Conservation (phyloP, 2,888 invertebrate genomes). For the Plemyria rubiginata region DNA sequence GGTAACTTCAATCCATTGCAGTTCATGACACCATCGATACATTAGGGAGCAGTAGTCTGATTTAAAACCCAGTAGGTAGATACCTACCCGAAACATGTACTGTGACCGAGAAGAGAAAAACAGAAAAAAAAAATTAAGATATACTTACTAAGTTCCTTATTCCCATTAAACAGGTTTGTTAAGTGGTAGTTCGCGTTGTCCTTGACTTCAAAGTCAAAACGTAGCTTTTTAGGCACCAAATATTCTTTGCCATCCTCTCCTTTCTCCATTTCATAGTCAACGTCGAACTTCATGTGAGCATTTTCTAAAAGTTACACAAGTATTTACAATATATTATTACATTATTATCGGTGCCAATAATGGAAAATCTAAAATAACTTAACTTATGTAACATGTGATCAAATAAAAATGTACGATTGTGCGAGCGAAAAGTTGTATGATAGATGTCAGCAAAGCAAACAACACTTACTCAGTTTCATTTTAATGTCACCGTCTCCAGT, state of each 20-base stretch:
- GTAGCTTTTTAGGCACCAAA: constrained; percentile 46
- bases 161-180: constrained; percentile 56
- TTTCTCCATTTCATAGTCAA: constrained; percentile 48
- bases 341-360: too few species aligned
- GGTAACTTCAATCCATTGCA: too few species aligned
- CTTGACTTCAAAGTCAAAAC: constrained; percentile 48
- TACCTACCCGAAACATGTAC: too few species aligned
- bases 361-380: too few species aligned
- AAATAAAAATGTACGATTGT: too few species aligned
- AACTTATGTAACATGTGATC: too few species aligned
- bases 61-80: too few species aligned
- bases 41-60: too few species aligned
- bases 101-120: too few species aligned
- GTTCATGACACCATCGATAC: too few species aligned
- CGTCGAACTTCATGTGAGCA: constrained; percentile 37
- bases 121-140: not conserved
- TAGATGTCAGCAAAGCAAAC: not conserved
- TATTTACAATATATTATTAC: not conserved
- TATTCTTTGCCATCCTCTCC: constrained; percentile 48
- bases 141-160: constrained; percentile 55
- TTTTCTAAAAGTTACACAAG: constrained; percentile 43
- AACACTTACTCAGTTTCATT: constrained; percentile 51
- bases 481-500: constrained; percentile 53
- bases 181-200: constrained; percentile 50
- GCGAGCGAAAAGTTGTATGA: too few species aligned